Evolutionary conservation across 2,113 vertebrate genomes (phyloP).

Genomic region (Cathartes aura): DNA sequence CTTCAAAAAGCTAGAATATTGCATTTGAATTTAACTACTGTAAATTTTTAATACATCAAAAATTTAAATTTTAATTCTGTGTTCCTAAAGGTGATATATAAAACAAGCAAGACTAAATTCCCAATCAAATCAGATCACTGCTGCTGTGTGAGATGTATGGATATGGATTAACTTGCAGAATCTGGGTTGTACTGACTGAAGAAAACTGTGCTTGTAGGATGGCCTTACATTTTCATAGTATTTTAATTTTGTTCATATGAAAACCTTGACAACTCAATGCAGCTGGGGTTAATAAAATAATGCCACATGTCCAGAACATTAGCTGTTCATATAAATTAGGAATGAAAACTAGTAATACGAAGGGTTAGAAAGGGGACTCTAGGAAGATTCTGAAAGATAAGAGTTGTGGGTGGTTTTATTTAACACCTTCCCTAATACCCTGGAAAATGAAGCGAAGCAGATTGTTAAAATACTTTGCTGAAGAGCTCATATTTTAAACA

Average conservation of each 20-base stretch:
- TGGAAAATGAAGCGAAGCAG: not conserved
- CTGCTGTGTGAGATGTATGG: not conserved
- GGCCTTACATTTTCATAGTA: not conserved
- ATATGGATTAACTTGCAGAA: not conserved
- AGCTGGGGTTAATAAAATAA: not conserved
- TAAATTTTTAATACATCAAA: not conserved
- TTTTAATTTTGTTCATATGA: not conserved
- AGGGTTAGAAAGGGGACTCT: not conserved
- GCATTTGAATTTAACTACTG: not conserved
- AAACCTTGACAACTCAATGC: not conserved
- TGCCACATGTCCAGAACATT: not conserved
- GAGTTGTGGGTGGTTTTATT: not conserved
- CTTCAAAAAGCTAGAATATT: not conserved
- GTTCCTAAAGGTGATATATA: not conserved
- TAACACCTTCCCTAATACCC: not conserved
- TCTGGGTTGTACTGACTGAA: not conserved
- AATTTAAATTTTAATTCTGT: not conserved
- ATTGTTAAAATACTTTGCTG: not conserved
- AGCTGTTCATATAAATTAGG: not conserved
- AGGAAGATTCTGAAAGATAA: not conserved
- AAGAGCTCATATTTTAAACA: not conserved
- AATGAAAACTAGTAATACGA: not conserved
- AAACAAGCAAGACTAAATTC: not conserved
- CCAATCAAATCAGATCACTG: not conserved
- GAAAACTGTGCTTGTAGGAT: not conserved